These are phyloP conservation scores for Parazoanthus darwini DNA, from an alignment of 92 coral and sea anemone genomes.

Conservation along the genomic window DNA sequence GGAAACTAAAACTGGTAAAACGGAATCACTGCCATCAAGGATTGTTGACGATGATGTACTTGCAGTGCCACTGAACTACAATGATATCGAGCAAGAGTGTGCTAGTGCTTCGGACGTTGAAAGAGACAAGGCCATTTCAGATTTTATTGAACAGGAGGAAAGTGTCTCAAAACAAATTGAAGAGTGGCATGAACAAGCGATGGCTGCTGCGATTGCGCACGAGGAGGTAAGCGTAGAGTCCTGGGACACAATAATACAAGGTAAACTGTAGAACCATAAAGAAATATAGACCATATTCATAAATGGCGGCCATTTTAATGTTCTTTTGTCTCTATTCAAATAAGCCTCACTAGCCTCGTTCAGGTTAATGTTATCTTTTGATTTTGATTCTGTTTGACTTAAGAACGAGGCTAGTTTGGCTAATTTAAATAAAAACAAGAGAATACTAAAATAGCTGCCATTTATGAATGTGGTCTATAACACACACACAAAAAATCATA, in stretches of 20 bases:
- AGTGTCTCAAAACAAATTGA: constrained; percentile 82
- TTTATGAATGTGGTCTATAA: too few species aligned
- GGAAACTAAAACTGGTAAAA: background rate
- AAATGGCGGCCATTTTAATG: too few species aligned
- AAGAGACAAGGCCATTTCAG: constrained; percentile 94
- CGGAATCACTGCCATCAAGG: background rate
- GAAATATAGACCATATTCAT: too few species aligned
- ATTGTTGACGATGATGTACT: constrained; percentile 56
- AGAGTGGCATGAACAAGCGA: constrained; percentile 81
- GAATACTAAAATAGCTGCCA: too few species aligned
- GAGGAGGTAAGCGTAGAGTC: constrained; percentile 48
- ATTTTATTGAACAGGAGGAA: constrained; percentile 84
- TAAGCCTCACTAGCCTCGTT: too few species aligned
- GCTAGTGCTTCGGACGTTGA: constrained; percentile 80
- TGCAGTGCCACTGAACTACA: constrained; percentile 63
- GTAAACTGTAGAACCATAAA: background rate
- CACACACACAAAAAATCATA: too few species aligned
- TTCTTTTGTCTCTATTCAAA: too few species aligned
- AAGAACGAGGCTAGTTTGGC: too few species aligned
- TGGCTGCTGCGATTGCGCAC: constrained; percentile 95
- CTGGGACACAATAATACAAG: background rate
- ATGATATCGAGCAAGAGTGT: constrained; percentile 69
- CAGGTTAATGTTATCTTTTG: too few species aligned
- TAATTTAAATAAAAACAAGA: too few species aligned
- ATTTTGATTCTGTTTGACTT: too few species aligned